Evolutionary conservation across 2,797 vertebrate species (phyloP).

Genomic region (Labeo calbasu): DNA sequence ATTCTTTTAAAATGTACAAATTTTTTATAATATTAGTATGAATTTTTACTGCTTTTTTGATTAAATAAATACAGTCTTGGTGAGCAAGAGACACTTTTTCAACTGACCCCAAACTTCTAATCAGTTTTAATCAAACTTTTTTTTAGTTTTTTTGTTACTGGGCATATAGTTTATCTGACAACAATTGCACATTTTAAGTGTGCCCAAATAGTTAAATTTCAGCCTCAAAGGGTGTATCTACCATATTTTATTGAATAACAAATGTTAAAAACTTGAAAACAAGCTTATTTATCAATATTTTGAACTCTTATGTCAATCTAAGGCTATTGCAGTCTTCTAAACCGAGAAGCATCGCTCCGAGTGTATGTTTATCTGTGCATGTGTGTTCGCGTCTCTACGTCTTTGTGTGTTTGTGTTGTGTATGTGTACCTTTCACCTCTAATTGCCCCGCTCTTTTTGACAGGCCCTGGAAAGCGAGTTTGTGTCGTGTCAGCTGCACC

Average conservation of each 20-base stretch:
- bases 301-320: neutral
- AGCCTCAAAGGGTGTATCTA: neutral
- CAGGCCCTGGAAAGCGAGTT: constrained; percentile 99
- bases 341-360: neutral
- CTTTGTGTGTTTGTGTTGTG: constrained; percentile 25
- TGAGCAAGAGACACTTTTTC: neutral
- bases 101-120: neutral
- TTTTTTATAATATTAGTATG: neutral
- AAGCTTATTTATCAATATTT: neutral
- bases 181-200: neutral
- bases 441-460: constrained; percentile 75
- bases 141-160: neutral
- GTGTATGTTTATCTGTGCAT: constrained; percentile 6
- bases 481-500: constrained; percentile 98
- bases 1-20: neutral
- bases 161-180: neutral
- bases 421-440: constrained; percentile 68
- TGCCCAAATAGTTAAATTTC: neutral
- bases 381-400: neutral
- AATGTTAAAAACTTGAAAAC: neutral
- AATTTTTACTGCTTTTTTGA: neutral
- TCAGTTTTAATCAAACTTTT: neutral
- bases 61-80: neutral
- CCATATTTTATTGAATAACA: neutral
- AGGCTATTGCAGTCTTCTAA: neutral